Base-by-base conservation (phyloP, 2,797 vertebrate species). In the Nannoperca obscura region DNA sequence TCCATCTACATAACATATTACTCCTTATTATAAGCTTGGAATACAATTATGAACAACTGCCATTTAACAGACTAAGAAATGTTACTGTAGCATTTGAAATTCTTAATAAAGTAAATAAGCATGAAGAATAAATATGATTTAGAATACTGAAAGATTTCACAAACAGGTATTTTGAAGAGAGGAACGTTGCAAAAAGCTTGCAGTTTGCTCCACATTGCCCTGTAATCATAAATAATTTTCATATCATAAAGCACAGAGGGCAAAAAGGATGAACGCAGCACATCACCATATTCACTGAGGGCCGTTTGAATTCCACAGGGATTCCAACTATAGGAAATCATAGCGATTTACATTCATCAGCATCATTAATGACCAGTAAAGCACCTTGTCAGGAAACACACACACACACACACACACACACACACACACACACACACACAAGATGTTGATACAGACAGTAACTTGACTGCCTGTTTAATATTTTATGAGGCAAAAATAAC, bases 311-410 rank as follows among this genome's bases (percentile, higher is more conserved):
- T 57, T 66, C 57, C 50, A 67, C 34, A 36, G 60, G 73, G 76
- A 77, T 24, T 55, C 42, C 52, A 42, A 53, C 59, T 70, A 75
- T 38, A 11, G 57, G 44, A 74, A 34, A 64, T 74, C 66, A 88
- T 85, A 74, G 74, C 78, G 71, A 91, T 89, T 84, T 63, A 65
- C 85, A 92, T 91, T 80, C 66, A 88, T 90, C 27, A 84, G 85
- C 86, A 89, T 85, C 42, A 30, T 32, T 73, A 85, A 83, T 76
- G 71, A 81, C 47, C 30, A 49, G 55, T 57, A 46, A 40, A 49
- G 58, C 57, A 73, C 14, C 5, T 38, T 55, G 38, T 19, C 20
- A 11, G 15, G 17, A 27, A 58, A 66, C 47, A 36, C 20, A 66
- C 40, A 50, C n/a, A n/a, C 38, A 65, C 71, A 59, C 46, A 69